Conservation (phyloP, 2,113 vertebrate genomes). For the Pelvicachromis taeniatus region DNA sequence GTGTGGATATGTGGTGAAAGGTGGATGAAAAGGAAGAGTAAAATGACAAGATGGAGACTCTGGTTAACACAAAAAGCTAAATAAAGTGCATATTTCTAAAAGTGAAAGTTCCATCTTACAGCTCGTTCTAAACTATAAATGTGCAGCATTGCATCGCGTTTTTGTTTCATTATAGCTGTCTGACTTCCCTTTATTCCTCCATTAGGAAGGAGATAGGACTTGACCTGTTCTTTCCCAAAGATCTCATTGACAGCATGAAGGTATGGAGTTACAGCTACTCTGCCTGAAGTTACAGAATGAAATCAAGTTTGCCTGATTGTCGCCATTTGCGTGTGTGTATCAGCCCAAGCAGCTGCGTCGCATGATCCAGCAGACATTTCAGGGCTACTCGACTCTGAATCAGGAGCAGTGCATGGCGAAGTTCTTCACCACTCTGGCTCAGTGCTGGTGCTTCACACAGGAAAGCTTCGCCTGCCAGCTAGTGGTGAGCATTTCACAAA, state of each 20-base stretch:
- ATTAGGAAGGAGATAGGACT: constrained; percentile 89
- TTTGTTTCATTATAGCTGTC: not conserved
- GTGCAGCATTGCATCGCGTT: not conserved
- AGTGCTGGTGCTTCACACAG: constrained; percentile 58
- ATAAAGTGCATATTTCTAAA: not conserved
- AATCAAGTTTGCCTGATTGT: not conserved
- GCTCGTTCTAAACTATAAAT: not conserved
- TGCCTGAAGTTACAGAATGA: not conserved
- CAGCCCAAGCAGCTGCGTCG: constrained; percentile 62
- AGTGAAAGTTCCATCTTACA: not conserved
- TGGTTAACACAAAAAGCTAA: not conserved
- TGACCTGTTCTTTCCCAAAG: constrained; percentile 87
- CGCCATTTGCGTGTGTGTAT: fast-evolving
- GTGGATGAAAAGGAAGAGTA: not conserved
- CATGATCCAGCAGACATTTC: constrained; percentile 66
- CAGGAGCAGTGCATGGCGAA: constrained; percentile 59
- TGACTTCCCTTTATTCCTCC: not conserved
- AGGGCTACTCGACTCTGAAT: constrained; percentile 59
- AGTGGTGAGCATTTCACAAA: constrained; percentile 23
- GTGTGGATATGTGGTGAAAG: not conserved
- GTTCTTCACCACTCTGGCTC: constrained; percentile 62
- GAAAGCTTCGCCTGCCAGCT: constrained; percentile 62
- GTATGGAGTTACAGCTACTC: constrained; percentile 47
- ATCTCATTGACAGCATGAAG: constrained; percentile 88
- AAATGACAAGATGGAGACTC: not conserved